Evolutionary conservation across 2,113 vertebrate genomes (phyloP).

Genomic region (Amblyopsis rosae): DNA sequence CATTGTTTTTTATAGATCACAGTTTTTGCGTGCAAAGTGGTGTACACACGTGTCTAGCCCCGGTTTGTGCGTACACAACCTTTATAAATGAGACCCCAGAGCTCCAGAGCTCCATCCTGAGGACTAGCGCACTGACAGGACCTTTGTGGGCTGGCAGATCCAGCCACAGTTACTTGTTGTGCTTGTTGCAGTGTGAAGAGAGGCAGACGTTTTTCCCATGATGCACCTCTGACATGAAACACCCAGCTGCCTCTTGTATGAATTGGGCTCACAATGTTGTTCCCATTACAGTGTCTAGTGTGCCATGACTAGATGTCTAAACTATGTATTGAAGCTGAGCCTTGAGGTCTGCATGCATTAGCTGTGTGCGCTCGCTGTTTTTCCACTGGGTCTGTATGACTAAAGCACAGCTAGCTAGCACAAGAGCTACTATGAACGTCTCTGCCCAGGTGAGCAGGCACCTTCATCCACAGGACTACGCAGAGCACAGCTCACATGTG

Average conservation of each 20-base stretch:
- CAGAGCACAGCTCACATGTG: no score
- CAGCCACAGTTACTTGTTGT: neutral
- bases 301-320: constrained; percentile 40
- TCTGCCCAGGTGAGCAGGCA: neutral
- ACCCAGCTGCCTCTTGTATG: constrained; percentile 41
- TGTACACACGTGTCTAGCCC: no score
- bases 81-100: no score
- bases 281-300: constrained; percentile 38
- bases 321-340: constrained; percentile 28
- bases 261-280: constrained; percentile 26
- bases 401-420: neutral
- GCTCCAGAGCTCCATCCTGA: no score
- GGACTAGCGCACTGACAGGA: no score
- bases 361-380: constrained; percentile 14
- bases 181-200: constrained; percentile 4
- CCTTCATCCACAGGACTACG: neutral
- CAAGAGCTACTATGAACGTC: neutral
- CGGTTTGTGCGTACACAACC: no score
- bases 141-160: no score
- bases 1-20: no score
- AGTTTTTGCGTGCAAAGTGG: no score
- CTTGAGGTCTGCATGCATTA: constrained; percentile 14
- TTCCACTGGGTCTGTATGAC: constrained; percentile 14
- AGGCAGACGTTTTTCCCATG: constrained; percentile 28
- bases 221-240: constrained; percentile 34